phyloP scores from a whole-genome alignment of 2,888 invertebrate genomes.

The Lithophane leautieri region DNA sequence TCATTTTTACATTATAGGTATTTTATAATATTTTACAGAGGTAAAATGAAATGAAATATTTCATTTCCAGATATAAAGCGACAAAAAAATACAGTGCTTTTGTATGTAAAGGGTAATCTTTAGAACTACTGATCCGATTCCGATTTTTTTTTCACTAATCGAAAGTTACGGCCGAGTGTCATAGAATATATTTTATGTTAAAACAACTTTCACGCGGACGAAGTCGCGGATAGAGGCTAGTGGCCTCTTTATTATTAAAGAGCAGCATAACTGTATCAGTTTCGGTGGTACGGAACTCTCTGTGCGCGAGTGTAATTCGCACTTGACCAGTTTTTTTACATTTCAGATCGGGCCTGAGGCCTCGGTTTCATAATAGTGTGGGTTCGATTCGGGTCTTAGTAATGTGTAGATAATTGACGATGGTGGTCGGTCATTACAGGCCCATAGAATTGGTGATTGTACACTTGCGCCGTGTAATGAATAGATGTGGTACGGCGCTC shows the following conservation, averaged over 20 bases:
- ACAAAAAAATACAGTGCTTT: too few relatives aligned
- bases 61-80: too few relatives aligned
- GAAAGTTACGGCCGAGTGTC: too few relatives aligned
- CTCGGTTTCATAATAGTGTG: conserved; percentile 55
- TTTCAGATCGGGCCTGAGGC: conserved; percentile 56
- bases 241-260: too few relatives aligned
- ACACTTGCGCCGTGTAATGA: conserved; percentile 74
- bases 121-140: too few relatives aligned
- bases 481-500: conserved; percentile 71
- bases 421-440: conserved; percentile 73
- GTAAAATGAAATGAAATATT: too few relatives aligned
- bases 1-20: background rate
- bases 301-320: background rate
- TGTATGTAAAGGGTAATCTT: too few relatives aligned
- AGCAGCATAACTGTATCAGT: background rate
- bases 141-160: too few relatives aligned
- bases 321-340: conserved; percentile 36
- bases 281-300: conserved; percentile 6
- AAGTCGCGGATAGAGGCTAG: background rate
- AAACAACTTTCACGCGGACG: background rate
- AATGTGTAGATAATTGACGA: conserved; percentile 74
- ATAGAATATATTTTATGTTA: too few relatives aligned
- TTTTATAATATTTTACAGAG: too few relatives aligned
- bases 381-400: conserved; percentile 57
- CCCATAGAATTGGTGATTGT: conserved; percentile 83